A percentile compares a stretch with the other conserved stretches of the same genome.
These are phyloP conservation scores for Calliopsis andreniformis DNA, from an alignment of 1,140 invertebrate species.

Conservation along the genomic window DNA sequence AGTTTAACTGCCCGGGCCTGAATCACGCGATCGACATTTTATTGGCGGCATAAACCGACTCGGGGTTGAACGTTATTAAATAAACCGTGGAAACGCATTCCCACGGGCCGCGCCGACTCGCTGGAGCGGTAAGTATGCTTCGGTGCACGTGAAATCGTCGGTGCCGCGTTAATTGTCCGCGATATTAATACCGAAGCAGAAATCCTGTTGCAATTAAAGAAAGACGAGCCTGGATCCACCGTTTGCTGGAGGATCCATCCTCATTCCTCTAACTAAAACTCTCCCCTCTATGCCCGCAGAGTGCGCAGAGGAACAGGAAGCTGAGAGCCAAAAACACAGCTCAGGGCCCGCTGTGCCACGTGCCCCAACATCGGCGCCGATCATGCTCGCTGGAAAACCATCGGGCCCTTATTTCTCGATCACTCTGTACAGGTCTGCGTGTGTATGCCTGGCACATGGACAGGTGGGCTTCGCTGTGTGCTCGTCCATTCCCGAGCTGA, in stretches of 20 bases:
- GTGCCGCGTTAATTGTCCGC: constrained; percentile 35
- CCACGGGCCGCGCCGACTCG: constrained; percentile 39
- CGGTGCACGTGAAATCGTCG: constrained; percentile 56
- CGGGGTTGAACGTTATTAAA: constrained; percentile 49
- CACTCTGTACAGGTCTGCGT: constrained; percentile 46
- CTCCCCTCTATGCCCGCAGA: not conserved
- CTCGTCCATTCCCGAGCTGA: constrained; percentile 72
- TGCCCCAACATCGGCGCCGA: constrained; percentile 32
- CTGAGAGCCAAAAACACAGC: not conserved
- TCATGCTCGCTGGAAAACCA: constrained; percentile 41
- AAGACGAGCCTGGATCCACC: not conserved
- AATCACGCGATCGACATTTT: constrained; percentile 52
- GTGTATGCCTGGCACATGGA: constrained; percentile 29
- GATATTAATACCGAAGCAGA: constrained; percentile 35
- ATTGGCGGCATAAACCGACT: constrained; percentile 50
- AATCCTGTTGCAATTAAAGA: constrained; percentile 18
- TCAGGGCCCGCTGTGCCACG: constrained; percentile 22
- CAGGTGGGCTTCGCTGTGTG: constrained; percentile 70
- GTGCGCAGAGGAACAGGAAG: not conserved
- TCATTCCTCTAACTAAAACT: not conserved
- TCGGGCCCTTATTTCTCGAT: constrained; percentile 58
- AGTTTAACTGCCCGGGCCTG: too few relatives aligned
- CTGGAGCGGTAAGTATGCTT: constrained; percentile 44
- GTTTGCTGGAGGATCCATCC: too few relatives aligned
- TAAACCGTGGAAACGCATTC: constrained; percentile 62